phyloP scores from a whole-genome alignment of 1,140 invertebrate genomes.

The Sminthurides bifidus region DNA sequence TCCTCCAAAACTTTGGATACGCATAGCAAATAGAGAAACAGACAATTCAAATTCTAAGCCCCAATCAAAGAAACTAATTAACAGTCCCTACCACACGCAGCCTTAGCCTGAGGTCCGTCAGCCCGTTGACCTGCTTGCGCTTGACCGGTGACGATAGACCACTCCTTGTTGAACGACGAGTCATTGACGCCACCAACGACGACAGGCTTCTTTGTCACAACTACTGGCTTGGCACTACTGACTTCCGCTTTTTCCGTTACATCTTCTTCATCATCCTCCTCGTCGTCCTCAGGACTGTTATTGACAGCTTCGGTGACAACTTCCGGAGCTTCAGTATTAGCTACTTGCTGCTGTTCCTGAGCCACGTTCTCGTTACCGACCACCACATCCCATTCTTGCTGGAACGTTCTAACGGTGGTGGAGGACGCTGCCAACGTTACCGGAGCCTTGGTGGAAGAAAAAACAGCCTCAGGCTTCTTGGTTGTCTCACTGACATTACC shows the following conservation, averaged over 20 bases:
- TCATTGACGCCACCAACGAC: not conserved
- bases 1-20: not conserved
- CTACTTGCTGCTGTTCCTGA: not conserved
- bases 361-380: no score
- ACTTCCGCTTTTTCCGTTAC: not conserved
- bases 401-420: no score
- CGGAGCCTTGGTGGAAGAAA: no score
- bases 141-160: not conserved
- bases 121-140: not conserved
- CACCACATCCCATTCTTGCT: no score
- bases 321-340: not conserved
- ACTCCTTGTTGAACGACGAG: not conserved
- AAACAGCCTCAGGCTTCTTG: no score
- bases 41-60: not conserved
- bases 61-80: not conserved
- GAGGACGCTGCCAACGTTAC: no score
- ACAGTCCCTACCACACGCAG: slow-evolving; percentile 19
- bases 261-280: slow-evolving; percentile 6
- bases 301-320: not conserved
- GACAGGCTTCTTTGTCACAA: slow-evolving; percentile 6
- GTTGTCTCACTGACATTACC: no score
- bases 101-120: not conserved
- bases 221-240: not conserved
- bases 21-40: not conserved
- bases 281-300: slow-evolving; percentile 5